These are phyloP conservation scores for Arenicola marina DNA, from an alignment of 2,888 invertebrate genomes.

Conservation along the genomic window DNA sequence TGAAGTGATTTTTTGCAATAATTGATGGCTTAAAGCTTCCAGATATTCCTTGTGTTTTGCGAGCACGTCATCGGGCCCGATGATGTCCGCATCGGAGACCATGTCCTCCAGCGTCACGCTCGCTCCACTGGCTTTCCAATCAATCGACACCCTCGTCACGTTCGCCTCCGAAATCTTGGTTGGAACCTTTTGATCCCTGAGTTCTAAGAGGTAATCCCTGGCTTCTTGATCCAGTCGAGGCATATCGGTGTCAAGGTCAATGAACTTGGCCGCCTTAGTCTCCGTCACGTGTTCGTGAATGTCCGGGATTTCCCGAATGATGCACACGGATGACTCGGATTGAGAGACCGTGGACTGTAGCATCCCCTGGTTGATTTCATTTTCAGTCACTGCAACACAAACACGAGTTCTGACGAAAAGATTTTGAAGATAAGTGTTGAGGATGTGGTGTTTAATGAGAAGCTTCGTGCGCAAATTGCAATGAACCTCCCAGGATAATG, in stretches of 20 bases:
- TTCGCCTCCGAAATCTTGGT: neutral
- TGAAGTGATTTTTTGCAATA: neutral
- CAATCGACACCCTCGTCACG: slow-evolving; percentile 8
- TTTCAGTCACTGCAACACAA: slow-evolving; percentile 9
- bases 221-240: neutral
- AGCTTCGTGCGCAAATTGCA: too few species aligned
- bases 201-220: neutral
- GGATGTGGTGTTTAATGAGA: too few species aligned
- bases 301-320: slow-evolving; percentile 25
- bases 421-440: too few species aligned
- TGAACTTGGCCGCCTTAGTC: slow-evolving; percentile 11
- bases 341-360: neutral
- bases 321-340: slow-evolving; percentile 17
- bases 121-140: slow-evolving; percentile 9
- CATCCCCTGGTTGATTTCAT: neutral
- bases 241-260: slow-evolving; percentile 17
- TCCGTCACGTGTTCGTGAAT: slow-evolving; percentile 12
- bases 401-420: too few species aligned
- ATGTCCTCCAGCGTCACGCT: neutral
- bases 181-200: neutral
- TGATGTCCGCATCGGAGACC: neutral
- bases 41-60: slow-evolving; percentile 13
- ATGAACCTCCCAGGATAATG: too few species aligned
- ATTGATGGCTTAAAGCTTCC: slow-evolving; percentile 6
- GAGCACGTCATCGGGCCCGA: neutral